Percentiles rank a stretch among this genome's conserved stretches.
These are phyloP conservation scores for Digitonthophagus gazella DNA, from an alignment of 2,888 invertebrate genomes.

Conservation along the genomic window DNA sequence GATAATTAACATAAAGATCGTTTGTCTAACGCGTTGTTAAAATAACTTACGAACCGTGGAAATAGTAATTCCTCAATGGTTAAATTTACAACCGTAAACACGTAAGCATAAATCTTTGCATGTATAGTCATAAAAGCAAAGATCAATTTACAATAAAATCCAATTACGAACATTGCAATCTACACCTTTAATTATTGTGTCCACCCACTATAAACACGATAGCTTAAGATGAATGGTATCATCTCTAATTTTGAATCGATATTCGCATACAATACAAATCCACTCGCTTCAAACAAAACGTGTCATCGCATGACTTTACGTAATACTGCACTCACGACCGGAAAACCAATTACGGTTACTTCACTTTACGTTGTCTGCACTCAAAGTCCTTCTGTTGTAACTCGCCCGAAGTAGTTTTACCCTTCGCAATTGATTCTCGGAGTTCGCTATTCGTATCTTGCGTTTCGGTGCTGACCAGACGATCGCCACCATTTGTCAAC, in stretches of 20 bases:
- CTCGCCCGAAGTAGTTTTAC: not conserved
- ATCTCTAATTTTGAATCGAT: too few species aligned
- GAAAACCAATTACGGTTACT: not conserved
- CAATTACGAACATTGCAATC: not conserved
- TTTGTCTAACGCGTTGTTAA: too few species aligned
- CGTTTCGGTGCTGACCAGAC: constrained; percentile 1
- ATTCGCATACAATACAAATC: too few species aligned
- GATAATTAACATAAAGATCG: too few species aligned
- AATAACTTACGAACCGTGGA: too few species aligned
- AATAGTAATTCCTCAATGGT: too few species aligned
- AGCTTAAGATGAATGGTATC: not conserved
- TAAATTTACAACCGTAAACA: too few species aligned
- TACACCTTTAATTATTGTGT: not conserved
- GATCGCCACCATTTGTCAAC: constrained; percentile 26
- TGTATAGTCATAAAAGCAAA: not conserved
- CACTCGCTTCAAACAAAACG: not conserved
- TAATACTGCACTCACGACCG: not conserved
- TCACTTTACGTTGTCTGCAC: not conserved
- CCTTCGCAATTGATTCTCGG: not conserved
- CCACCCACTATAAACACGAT: not conserved
- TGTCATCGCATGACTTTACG: not conserved
- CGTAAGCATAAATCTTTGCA: too few species aligned
- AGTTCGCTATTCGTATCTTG: not conserved
- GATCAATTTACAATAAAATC: not conserved
- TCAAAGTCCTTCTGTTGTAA: not conserved